A percentile compares a stretch with the other conserved stretches of the same genome.
phyloP scores from a whole-genome alignment of 2,797 vertebrate species.

The Acanthurus lineatus region DNA sequence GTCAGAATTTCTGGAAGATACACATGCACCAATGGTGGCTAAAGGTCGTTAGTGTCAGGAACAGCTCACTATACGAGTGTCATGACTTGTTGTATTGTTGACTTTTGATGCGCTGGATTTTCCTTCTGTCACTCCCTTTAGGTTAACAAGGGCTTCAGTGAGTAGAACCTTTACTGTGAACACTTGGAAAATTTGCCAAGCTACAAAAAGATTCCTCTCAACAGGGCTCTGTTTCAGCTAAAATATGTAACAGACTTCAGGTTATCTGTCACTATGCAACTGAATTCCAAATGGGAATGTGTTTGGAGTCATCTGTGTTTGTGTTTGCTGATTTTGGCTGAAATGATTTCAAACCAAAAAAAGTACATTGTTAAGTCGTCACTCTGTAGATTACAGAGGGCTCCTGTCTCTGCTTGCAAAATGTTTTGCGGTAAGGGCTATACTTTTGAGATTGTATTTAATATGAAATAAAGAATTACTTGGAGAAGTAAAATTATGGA shows the following conservation, averaged over 20 bases:
- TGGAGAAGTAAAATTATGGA: slow-evolving; percentile 8
- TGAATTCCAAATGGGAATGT: slow-evolving; percentile 33
- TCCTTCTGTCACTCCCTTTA: slow-evolving; percentile 56
- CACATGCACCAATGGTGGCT: slow-evolving; percentile 37
- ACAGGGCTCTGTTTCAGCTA: slow-evolving; percentile 41
- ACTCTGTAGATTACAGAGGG: slow-evolving; percentile 11
- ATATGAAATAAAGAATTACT: slow-evolving; percentile 14
- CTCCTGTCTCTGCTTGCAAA: not conserved
- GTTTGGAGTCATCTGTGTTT: slow-evolving; percentile 22
- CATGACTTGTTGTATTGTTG: slow-evolving; percentile 57
- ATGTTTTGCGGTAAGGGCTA: slow-evolving; percentile 14
- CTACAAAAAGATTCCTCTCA: slow-evolving; percentile 31
- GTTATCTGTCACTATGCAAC: slow-evolving; percentile 32
- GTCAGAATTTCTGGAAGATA: slow-evolving; percentile 63
- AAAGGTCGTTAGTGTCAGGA: slow-evolving; percentile 73
- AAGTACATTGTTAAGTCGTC: not conserved
- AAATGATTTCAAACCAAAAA: slow-evolving; percentile 15
- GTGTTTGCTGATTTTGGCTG: not conserved
- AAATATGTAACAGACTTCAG: slow-evolving; percentile 29
- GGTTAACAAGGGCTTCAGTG: slow-evolving; percentile 63
- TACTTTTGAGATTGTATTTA: slow-evolving; percentile 13
- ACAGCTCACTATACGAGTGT: slow-evolving; percentile 21
- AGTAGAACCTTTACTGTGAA: slow-evolving; percentile 24
- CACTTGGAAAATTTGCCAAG: slow-evolving; percentile 31
- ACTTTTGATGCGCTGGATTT: slow-evolving; percentile 63